Conservation (phyloP, 2,888 invertebrate species). For the Scaptomyza polygonia region DNA sequence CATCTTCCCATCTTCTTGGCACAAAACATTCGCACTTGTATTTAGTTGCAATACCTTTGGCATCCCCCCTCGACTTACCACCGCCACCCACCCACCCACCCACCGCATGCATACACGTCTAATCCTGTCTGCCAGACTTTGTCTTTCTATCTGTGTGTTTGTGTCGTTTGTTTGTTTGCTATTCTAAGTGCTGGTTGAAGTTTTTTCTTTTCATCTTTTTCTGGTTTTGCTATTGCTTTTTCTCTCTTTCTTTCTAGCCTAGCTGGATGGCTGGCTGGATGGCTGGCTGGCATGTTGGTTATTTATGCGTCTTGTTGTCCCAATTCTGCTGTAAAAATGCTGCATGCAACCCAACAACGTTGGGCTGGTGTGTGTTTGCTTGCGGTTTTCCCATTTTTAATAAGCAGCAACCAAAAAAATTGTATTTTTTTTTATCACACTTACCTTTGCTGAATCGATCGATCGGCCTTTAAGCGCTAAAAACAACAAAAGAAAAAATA, state of each 20-base stretch:
- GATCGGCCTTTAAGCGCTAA: conserved; percentile 35
- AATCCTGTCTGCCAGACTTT: conserved; percentile 43
- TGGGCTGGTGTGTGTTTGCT: conserved; percentile 8
- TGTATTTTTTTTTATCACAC: conserved; percentile 22
- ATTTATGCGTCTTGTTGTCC: conserved; percentile 79
- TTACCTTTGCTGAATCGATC: conserved; percentile 59
- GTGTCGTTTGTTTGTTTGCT: conserved; percentile 63
- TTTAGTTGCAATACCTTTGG: conserved; percentile 61
- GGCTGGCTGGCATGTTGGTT: conserved; percentile 67
- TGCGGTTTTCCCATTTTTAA: conserved; percentile 66
- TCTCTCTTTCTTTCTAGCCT: conserved; percentile 23
- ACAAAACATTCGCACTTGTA: conserved; percentile 52
- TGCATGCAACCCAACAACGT: conserved; percentile 42
- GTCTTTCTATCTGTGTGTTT: conserved; percentile 10
- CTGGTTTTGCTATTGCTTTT: conserved; percentile 28
- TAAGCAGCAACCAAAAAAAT: conserved; percentile 50
- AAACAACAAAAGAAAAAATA: conserved; percentile 6
- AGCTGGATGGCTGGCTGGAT: neutral
- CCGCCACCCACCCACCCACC: too few species aligned
- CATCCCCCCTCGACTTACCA: neutral
- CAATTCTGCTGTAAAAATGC: conserved; percentile 71
- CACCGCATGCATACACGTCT: conserved; percentile 4
- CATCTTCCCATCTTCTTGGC: conserved; percentile 53
- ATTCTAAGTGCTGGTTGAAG: conserved; percentile 72
- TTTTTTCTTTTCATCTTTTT: conserved; percentile 34